Conservation (phyloP, 1,140 invertebrate species). For the Dendrolimus kikuchii region DNA sequence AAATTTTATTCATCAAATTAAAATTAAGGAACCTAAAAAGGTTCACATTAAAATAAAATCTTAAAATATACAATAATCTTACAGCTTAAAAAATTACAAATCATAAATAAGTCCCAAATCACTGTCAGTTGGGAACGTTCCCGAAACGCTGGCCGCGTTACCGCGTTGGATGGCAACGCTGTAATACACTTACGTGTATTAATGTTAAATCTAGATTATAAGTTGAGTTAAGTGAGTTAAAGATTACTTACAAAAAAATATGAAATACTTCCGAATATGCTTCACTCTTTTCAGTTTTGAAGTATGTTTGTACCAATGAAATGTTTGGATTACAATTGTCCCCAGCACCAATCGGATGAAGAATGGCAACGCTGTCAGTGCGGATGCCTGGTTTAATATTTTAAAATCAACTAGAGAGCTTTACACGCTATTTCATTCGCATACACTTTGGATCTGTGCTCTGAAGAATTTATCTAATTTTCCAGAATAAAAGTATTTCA, state of each 20-base stretch:
- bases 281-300: constrained; percentile 29
- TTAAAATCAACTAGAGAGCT: neutral
- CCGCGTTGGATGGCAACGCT: too few species aligned
- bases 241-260: constrained; percentile 49
- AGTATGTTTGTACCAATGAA: constrained; percentile 49
- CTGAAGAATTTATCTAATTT: neutral
- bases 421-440: neutral
- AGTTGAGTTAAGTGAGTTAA: neutral
- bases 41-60: too few species aligned
- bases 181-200: too few species aligned
- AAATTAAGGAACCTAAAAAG: too few species aligned
- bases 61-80: too few species aligned
- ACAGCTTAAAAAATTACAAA: too few species aligned
- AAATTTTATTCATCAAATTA: too few species aligned
- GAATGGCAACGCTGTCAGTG: constrained; percentile 52
- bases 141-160: too few species aligned
- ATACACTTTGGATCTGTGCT: neutral
- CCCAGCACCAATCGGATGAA: constrained; percentile 50
- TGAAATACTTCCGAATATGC: constrained; percentile 50
- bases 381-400: constrained; percentile 35
- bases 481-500: too few species aligned
- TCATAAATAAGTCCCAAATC: too few species aligned
- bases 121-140: too few species aligned
- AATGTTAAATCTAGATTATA: too few species aligned
- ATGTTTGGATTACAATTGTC: constrained; percentile 47